A percentile compares a stretch with the other conserved stretches of the same genome.
Conservation (phyloP, 2,888 invertebrate genomes). For the Eurytoma californica region DNA sequence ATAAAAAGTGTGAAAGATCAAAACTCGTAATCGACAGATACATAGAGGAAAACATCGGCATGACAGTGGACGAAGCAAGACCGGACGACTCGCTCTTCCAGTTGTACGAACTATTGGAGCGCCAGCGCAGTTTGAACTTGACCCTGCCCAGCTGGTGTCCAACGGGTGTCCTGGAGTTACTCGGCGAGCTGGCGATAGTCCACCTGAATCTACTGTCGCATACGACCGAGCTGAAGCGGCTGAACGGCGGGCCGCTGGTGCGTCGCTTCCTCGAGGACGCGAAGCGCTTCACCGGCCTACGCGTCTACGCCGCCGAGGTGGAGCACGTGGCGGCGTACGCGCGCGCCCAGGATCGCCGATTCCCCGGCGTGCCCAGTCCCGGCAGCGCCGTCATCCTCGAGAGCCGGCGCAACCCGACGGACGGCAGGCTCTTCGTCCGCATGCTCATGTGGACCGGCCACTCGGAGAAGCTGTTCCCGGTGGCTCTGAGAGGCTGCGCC, state of each 20-base stretch:
- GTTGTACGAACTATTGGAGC: slow-evolving; percentile 33
- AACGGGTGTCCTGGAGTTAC: slow-evolving; percentile 29
- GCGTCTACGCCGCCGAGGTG: slow-evolving; percentile 37
- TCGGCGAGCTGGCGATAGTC: slow-evolving; percentile 33
- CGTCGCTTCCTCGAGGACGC: slow-evolving; percentile 33
- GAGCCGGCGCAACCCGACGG: neutral
- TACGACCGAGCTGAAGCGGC: slow-evolving; percentile 4
- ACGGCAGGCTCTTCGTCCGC: neutral
- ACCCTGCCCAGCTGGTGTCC: slow-evolving; percentile 48
- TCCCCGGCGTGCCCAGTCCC: slow-evolving; percentile 37
- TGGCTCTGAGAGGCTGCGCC: slow-evolving; percentile 29
- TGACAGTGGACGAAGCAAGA: neutral
- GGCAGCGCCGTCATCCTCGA: slow-evolving; percentile 46
- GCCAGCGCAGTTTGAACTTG: slow-evolving; percentile 29
- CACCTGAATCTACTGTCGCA: slow-evolving; percentile 38
- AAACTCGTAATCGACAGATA: slow-evolving; percentile 21
- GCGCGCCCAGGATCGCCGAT: slow-evolving; percentile 12
- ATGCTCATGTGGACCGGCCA: slow-evolving; percentile 38
- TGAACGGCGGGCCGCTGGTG: slow-evolving; percentile 46
- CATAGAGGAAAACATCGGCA: slow-evolving; percentile 24
- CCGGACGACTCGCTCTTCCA: slow-evolving; percentile 18
- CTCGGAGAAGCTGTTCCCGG: slow-evolving; percentile 32
- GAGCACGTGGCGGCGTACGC: slow-evolving; percentile 40
- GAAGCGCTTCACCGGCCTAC: neutral
- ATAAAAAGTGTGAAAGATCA: neutral